A percentile compares a stretch with the other conserved stretches of the same genome.
These are phyloP conservation scores for Nasonovia ribisnigri DNA, from an alignment of 2,888 invertebrate species.

Conservation along the genomic window DNA sequence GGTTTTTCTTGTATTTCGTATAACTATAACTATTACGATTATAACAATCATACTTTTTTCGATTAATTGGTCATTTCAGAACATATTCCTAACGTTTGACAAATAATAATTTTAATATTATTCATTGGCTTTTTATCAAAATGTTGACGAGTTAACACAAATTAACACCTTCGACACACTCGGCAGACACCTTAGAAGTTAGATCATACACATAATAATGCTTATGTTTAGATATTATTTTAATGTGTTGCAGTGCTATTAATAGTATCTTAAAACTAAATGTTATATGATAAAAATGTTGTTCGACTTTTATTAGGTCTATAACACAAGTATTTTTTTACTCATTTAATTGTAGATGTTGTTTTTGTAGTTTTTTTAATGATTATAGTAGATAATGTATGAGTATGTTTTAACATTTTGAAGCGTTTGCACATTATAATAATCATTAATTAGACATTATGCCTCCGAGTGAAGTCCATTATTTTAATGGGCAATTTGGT, in stretches of 20 bases:
- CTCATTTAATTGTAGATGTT: not conserved
- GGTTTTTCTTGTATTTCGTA: not conserved
- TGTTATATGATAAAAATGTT: not conserved
- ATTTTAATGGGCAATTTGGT: not conserved
- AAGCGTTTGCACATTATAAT: not conserved
- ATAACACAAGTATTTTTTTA: not conserved
- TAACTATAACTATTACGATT: not conserved
- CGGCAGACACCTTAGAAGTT: not conserved
- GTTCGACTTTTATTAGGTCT: not conserved
- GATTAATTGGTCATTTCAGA: not conserved
- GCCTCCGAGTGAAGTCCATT: not conserved
- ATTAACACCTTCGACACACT: not conserved
- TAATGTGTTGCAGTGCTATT: not conserved
- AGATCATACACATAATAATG: not conserved
- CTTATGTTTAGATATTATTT: not conserved
- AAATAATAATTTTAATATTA: not conserved
- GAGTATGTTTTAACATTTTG: conserved; percentile 1
- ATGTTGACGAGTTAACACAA: not conserved
- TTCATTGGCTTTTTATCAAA: not conserved
- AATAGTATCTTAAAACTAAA: not conserved
- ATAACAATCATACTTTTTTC: not conserved
- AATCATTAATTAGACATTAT: conserved; percentile 24
- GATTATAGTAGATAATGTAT: not conserved
- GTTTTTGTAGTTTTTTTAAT: not conserved
- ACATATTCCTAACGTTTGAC: not conserved